Evolutionary conservation across 2,888 invertebrate species (phyloP).

Genomic region (Podabrus alpinus): DNA sequence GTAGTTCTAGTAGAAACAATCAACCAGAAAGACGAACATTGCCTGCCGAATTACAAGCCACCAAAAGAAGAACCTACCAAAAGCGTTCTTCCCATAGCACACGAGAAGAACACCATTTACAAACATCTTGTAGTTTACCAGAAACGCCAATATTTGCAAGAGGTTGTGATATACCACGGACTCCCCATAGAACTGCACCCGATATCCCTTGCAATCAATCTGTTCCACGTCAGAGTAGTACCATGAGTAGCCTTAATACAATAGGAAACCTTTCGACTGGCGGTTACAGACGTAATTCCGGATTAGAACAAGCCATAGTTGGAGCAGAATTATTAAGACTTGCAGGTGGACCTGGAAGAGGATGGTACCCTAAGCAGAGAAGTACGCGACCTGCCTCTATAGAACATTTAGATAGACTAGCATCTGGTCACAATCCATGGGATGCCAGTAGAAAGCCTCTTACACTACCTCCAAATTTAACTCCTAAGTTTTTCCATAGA

Average conservation of each 20-base stretch:
- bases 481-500: constrained; percentile 88
- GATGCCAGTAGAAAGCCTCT: constrained; percentile 75
- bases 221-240: constrained; percentile 67
- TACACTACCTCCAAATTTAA: constrained; percentile 86
- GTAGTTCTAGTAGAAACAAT: constrained; percentile 61
- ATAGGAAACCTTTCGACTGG: constrained; percentile 55
- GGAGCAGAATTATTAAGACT: constrained; percentile 81
- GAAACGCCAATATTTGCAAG: constrained; percentile 87
- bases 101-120: constrained; percentile 67
- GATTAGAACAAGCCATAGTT: constrained; percentile 60
- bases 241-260: constrained; percentile 64
- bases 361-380: constrained; percentile 81
- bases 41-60: constrained; percentile 69
- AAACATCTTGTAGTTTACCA: constrained; percentile 85
- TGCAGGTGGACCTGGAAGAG: constrained; percentile 80
- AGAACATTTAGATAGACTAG: constrained; percentile 80
- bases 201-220: constrained; percentile 60
- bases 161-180: constrained; percentile 82
- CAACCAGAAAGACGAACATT: constrained; percentile 73
- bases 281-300: constrained; percentile 43
- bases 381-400: constrained; percentile 76
- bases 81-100: constrained; percentile 60
- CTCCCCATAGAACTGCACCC: constrained; percentile 73
- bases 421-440: constrained; percentile 59
- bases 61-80: constrained; percentile 47